Evolutionary conservation across 2,888 invertebrate genomes (phyloP).

Genomic region (Hoplodrina blanda): DNA sequence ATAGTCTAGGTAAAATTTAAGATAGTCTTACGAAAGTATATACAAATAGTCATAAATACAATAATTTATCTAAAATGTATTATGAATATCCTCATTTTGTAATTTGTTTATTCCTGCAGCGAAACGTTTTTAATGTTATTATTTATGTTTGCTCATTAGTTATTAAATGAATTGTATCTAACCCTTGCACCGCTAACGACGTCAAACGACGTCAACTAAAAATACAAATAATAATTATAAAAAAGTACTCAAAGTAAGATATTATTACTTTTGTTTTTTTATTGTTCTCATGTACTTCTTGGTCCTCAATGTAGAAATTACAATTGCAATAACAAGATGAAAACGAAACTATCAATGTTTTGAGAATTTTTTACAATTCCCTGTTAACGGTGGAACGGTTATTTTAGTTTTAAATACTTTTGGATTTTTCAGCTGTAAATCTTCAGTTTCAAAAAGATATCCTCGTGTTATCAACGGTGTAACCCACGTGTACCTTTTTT

Average conservation of each 20-base stretch:
- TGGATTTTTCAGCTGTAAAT: slow-evolving; percentile 61
- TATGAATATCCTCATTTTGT: slow-evolving; percentile 34
- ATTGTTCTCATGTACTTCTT: slow-evolving; percentile 55
- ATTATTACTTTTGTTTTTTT: slow-evolving; percentile 51
- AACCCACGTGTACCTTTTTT: slow-evolving; percentile 53
- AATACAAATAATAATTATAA: slow-evolving; percentile 40
- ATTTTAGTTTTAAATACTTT: slow-evolving; percentile 45
- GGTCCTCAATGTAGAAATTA: slow-evolving; percentile 46
- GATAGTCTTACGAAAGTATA: background rate
- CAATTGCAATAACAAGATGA: slow-evolving; percentile 56
- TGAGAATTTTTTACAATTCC: slow-evolving; percentile 56
- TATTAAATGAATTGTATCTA: slow-evolving; percentile 15
- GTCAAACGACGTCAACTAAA: background rate
- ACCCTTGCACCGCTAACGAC: slow-evolving; percentile 39
- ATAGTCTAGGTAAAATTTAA: slow-evolving; percentile 22
- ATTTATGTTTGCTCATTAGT: slow-evolving; percentile 20
- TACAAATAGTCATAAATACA: background rate
- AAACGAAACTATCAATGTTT: slow-evolving; percentile 49
- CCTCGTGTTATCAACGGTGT: slow-evolving; percentile 43
- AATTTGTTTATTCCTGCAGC: slow-evolving; percentile 44
- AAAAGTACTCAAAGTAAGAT: slow-evolving; percentile 55
- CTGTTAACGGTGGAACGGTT: slow-evolving; percentile 42
- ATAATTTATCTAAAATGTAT: slow-evolving; percentile 3
- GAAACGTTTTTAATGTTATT: slow-evolving; percentile 1
- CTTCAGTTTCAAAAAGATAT: slow-evolving; percentile 61